phyloP scores from a whole-genome alignment of 2,113 vertebrate species.

The Mormyrus lacerda region DNA sequence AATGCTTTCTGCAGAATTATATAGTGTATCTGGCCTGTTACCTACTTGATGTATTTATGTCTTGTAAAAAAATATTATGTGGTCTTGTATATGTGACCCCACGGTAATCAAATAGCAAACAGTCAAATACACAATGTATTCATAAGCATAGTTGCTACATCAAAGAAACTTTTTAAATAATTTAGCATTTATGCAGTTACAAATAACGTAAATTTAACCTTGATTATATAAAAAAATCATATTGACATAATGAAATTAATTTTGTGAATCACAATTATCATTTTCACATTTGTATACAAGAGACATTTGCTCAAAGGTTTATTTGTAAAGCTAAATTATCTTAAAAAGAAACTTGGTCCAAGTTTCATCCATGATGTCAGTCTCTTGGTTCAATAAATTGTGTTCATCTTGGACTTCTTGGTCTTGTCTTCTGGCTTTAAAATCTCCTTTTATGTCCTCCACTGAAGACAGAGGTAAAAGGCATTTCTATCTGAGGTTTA shows the following conservation, averaged over 20 bases:
- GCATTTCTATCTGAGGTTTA: neutral
- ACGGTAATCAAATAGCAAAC: neutral
- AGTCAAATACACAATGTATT: neutral
- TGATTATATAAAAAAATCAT: neutral
- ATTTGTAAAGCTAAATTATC: neutral
- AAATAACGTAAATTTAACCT: neutral
- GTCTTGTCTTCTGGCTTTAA: neutral
- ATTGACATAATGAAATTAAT: neutral
- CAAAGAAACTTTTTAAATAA: neutral
- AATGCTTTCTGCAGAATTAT: too few species aligned
- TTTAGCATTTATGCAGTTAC: neutral
- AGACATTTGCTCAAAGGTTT: neutral
- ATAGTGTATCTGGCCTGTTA: neutral
- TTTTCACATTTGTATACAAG: neutral
- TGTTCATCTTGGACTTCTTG: neutral
- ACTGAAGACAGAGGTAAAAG: neutral
- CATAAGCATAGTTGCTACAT: neutral
- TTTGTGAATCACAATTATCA: neutral
- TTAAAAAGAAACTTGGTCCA: neutral
- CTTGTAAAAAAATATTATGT: neutral
- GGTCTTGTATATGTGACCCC: neutral
- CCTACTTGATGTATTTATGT: neutral
- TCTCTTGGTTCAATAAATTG: neutral
- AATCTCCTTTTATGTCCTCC: neutral
- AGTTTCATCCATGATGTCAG: neutral